These are phyloP conservation scores for Podotricha telesiphe DNA, from an alignment of 2,888 invertebrate genomes.

Conservation along the genomic window DNA sequence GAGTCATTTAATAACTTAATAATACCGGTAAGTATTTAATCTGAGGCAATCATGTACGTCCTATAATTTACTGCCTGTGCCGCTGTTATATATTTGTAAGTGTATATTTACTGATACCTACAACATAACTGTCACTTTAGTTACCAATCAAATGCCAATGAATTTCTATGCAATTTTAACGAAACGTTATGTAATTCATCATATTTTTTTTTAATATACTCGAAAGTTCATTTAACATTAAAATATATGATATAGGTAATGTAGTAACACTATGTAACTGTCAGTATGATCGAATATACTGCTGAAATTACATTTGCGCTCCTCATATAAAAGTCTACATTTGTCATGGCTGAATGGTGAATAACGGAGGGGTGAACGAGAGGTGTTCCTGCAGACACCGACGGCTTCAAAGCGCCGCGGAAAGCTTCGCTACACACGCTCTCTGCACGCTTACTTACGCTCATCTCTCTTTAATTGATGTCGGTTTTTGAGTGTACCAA, in stretches of 20 bases:
- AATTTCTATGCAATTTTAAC: background rate
- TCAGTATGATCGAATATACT: constrained; percentile 43
- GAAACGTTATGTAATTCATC: background rate
- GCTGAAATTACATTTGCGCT: constrained; percentile 43
- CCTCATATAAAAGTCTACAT: constrained; percentile 48
- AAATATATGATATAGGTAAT: constrained; percentile 20
- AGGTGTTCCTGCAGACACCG: constrained; percentile 56
- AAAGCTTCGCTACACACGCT: constrained; percentile 32
- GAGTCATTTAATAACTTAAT: constrained; percentile 50
- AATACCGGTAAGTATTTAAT: constrained; percentile 48
- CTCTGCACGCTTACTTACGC: constrained; percentile 51
- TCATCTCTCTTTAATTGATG: constrained; percentile 76
- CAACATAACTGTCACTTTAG: constrained; percentile 49
- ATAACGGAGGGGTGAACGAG: constrained; percentile 29
- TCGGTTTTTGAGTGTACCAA: constrained; percentile 73
- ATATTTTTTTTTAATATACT: background rate
- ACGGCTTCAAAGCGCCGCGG: constrained; percentile 62
- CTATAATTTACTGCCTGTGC: constrained; percentile 51
- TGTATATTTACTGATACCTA: constrained; percentile 52
- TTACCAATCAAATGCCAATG: background rate
- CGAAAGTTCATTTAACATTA: background rate
- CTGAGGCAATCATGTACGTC: constrained; percentile 47
- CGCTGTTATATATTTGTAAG: constrained; percentile 54
- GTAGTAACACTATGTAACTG: constrained; percentile 35
- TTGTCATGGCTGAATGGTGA: constrained; percentile 45